Evolutionary conservation across 2,113 vertebrate species (phyloP).

Genomic region (Ammodytes marinus): DNA sequence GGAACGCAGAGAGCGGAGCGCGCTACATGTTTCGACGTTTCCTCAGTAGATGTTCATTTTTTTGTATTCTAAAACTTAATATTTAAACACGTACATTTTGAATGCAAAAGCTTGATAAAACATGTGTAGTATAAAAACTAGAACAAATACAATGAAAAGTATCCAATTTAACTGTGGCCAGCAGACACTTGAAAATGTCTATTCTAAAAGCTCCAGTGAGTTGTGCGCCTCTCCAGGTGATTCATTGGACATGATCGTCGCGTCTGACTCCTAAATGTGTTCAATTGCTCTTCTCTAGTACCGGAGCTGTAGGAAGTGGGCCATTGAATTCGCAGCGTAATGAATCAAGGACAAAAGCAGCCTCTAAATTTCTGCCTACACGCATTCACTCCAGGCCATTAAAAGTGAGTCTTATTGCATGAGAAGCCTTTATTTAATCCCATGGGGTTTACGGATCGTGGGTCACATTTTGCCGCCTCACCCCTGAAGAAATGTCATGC

Average conservation of each 20-base stretch:
- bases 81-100: neutral
- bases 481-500: slow-evolving; percentile 31
- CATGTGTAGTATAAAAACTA: neutral
- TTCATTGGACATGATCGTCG: slow-evolving; percentile 50
- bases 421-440: slow-evolving; percentile 69
- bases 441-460: slow-evolving; percentile 40
- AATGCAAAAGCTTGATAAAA: neutral
- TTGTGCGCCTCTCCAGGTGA: slow-evolving; percentile 63
- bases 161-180: neutral
- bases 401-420: slow-evolving; percentile 61
- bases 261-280: slow-evolving; percentile 72
- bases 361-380: slow-evolving; percentile 69
- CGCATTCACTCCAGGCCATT: slow-evolving; percentile 62
- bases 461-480: slow-evolving; percentile 3
- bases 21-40: neutral
- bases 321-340: slow-evolving; percentile 69
- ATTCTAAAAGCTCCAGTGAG: slow-evolving; percentile 36
- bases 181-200: slow-evolving; percentile 4
- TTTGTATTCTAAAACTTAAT: neutral
- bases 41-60: neutral
- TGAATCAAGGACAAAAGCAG: slow-evolving; percentile 73
- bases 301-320: slow-evolving; percentile 65
- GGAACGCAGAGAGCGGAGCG: neutral
- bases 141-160: neutral
- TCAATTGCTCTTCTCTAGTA: slow-evolving; percentile 73